Conservation (phyloP, 23 tunicate genomes). For the Styela clava region DNA sequence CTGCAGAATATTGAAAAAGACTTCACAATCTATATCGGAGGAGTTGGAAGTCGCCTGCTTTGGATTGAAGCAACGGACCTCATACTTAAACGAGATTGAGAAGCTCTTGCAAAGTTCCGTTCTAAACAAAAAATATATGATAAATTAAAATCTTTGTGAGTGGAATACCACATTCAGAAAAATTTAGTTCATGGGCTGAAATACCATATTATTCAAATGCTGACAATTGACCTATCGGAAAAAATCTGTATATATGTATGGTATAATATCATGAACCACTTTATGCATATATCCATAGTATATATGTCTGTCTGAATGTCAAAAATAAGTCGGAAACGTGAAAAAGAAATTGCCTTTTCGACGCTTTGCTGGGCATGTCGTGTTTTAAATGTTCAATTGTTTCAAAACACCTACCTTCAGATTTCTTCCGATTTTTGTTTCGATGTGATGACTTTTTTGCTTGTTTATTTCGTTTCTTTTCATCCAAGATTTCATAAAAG, state of each 20-base stretch:
- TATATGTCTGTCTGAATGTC: background rate
- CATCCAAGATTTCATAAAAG: constrained; percentile 11
- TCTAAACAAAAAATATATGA: background rate
- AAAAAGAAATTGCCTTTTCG: background rate
- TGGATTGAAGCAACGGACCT: constrained; percentile 23
- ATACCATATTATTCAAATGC: background rate
- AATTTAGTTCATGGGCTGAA: background rate
- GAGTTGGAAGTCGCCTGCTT: constrained; percentile 25
- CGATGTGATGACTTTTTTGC: background rate
- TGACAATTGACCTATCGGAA: background rate
- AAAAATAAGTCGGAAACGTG: background rate
- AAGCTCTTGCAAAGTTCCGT: background rate
- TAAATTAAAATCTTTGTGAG: too few relatives aligned
- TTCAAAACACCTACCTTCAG: background rate
- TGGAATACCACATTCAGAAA: background rate
- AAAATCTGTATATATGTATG: too few relatives aligned
- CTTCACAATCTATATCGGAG: constrained; percentile 5
- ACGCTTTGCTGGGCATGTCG: background rate
- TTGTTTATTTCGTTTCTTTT: background rate
- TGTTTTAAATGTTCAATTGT: background rate
- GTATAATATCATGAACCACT: too few relatives aligned
- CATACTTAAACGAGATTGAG: constrained; percentile 3
- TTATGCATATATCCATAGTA: too few relatives aligned
- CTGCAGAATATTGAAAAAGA: background rate
- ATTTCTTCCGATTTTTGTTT: background rate